A percentile compares a stretch with the other conserved stretches of the same genome.
Conservation (phyloP, 1,140 invertebrate genomes). For the Coboldia fuscipes region DNA sequence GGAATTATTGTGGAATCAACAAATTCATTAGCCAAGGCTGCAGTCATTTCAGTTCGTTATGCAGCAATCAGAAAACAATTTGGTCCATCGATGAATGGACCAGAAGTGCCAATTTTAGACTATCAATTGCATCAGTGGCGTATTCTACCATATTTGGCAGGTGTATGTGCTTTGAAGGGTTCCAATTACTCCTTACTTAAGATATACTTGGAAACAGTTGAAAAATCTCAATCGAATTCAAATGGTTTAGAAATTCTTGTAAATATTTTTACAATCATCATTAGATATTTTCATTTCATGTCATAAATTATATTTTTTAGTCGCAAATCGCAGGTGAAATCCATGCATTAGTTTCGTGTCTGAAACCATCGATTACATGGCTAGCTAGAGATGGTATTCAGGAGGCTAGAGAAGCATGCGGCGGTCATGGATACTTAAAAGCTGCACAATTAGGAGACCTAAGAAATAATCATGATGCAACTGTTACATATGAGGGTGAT, state of each 20-base stretch:
- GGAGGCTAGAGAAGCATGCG: constrained; percentile 74
- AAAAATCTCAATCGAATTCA: constrained; percentile 29
- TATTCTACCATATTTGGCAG: constrained; percentile 72
- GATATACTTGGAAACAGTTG: constrained; percentile 29
- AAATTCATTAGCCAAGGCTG: constrained; percentile 42
- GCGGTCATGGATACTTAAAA: constrained; percentile 42
- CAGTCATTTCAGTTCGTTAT: constrained; percentile 77
- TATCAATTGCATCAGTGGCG: constrained; percentile 91
- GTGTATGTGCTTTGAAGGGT: constrained; percentile 51
- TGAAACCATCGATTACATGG: constrained; percentile 77
- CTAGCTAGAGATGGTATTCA: constrained; percentile 62
- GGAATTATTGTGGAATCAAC: constrained; percentile 50
- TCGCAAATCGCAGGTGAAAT: constrained; percentile 34
- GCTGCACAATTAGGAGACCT: constrained; percentile 64
- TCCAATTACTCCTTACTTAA: constrained; percentile 34
- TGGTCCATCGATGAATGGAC: constrained; percentile 36
- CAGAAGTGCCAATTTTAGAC: constrained; percentile 70
- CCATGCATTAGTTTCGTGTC: constrained; percentile 72
- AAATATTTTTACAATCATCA: constrained; percentile 9
- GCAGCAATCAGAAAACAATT: constrained; percentile 79
- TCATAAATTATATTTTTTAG: not conserved
- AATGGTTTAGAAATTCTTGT: constrained; percentile 31
- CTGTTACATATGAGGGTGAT: constrained; percentile 89
- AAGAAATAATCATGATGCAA: constrained; percentile 75
- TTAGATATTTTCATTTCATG: constrained; percentile 1